A percentile compares a stretch with the other conserved stretches of the same genome.
Conservation (phyloP, 2,113 vertebrate genomes). For the Hyperopisus bebe region DNA sequence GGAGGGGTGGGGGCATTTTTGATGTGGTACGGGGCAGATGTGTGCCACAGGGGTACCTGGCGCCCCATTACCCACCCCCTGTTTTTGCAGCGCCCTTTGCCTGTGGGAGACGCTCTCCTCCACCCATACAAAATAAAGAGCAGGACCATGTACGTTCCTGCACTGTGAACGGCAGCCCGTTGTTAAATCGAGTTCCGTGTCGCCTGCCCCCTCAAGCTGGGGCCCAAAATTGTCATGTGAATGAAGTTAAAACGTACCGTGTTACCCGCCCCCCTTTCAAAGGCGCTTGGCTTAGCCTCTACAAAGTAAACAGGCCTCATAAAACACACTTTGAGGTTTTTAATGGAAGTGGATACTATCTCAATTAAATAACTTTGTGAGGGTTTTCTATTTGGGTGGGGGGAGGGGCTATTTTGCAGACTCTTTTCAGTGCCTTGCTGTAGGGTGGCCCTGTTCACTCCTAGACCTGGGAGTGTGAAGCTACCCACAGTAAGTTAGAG, state of each 20-base stretch:
- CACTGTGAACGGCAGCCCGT: neutral
- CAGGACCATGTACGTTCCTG: neutral
- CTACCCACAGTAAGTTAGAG: neutral
- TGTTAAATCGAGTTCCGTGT: neutral
- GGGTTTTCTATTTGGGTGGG: neutral
- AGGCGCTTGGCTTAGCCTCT: conserved; percentile 50
- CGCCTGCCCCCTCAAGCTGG: neutral
- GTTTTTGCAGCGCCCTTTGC: conserved; percentile 54
- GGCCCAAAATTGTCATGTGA: conserved; percentile 26
- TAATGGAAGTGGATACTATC: conserved; percentile 48
- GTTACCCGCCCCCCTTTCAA: conserved; percentile 42
- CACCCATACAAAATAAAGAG: neutral
- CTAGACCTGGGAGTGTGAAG: neutral
- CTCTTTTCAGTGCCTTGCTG: neutral
- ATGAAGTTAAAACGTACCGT: conserved; percentile 37
- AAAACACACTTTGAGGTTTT: conserved; percentile 45
- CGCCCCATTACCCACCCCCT: conserved; percentile 48
- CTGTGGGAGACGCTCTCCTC: neutral
- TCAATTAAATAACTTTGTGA: conserved; percentile 29
- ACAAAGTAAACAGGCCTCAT: conserved; percentile 57
- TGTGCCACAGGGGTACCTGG: conserved; percentile 46
- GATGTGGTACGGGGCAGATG: conserved; percentile 58
- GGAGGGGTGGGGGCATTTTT: conserved; percentile 46
- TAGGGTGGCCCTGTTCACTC: neutral
- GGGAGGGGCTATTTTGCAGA: neutral